Percentiles rank a stretch among this genome's conserved stretches.
Conservation (phyloP, 2,888 invertebrate species). For the Colletes collaris region DNA sequence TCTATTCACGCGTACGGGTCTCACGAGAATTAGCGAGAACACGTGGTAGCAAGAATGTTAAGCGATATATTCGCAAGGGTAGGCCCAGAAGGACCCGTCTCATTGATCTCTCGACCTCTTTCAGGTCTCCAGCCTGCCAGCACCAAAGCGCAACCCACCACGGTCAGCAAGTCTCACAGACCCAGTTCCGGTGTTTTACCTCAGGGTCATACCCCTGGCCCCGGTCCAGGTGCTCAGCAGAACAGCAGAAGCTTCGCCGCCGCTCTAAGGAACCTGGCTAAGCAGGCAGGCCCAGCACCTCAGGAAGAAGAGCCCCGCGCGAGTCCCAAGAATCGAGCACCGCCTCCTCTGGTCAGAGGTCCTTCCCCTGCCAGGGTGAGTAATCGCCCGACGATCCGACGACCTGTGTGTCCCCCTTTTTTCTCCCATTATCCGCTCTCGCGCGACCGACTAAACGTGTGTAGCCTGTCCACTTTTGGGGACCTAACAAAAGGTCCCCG, state of each 20-base stretch:
- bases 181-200: constrained; percentile 81
- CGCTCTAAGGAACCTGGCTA: constrained; percentile 94
- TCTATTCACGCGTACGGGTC: not conserved
- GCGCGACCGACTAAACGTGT: not conserved
- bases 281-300: constrained; percentile 93
- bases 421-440: not conserved
- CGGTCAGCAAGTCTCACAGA: constrained; percentile 81
- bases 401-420: constrained; percentile 6
- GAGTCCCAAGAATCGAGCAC: constrained; percentile 84
- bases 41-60: not conserved
- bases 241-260: constrained; percentile 91
- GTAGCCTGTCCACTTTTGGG: not conserved
- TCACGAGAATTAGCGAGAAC: no score
- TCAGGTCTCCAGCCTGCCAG: constrained; percentile 80
- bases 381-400: constrained; percentile 24
- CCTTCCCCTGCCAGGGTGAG: constrained; percentile 80
- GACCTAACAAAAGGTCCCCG: not conserved
- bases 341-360: constrained; percentile 83
- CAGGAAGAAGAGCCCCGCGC: constrained; percentile 85
- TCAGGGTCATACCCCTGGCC: constrained; percentile 81
- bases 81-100: not conserved
- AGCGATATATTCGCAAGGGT: not conserved
- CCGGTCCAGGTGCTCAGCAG: constrained; percentile 82
- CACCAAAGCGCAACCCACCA: constrained; percentile 79
- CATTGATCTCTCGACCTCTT: constrained; percentile 12